Evolutionary conservation across 2,113 vertebrate species (phyloP), one percentile per base, ranked within the genome.

Genomic region (Rattus norvegicus): DNA sequence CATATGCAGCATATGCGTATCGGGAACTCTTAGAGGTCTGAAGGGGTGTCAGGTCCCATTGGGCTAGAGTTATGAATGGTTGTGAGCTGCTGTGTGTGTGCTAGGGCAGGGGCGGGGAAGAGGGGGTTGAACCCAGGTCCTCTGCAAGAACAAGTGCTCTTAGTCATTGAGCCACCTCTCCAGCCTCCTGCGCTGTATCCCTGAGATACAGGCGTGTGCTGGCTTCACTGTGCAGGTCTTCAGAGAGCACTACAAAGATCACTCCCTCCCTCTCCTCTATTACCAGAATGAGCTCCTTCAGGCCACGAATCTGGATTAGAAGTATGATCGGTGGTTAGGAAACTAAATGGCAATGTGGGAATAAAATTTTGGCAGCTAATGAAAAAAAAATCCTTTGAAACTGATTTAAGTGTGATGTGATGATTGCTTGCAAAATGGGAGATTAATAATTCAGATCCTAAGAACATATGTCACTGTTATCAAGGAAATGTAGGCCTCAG

Each of bases 201-300:
- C 6, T 4, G 22, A n/a, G 61, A n/a, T 6, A 2, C 1, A 22
- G 26, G 4, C 22, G 20, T 26, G 24, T 3, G 20, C 8, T 2
- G 2, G 56, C 19, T 36, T 67, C 59, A 10, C 24, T 43, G 0
- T 0, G 72, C 0, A 59, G 13, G 54, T 13, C 2, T 63, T 67
- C 24, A 80, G 56, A 54, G 70, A 24, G 10, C 1, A 36, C 0
- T 7, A 17, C 22, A 26, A 20, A 70, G 47, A 49, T 26, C 5
- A 9, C 8, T 63, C 22, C 12, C 36, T 69, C 24, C 33, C 11
- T 33, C 61, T 79, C 7, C 2, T 11, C 63, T 26, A 54, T 17
- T 7, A 83, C 14, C 84, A 65, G 47, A 94, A 26, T 36, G 56
- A 47, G 14, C 33, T 36, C n/a, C 75, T 87, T 43, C 24, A 30